Evolutionary conservation across 2,113 vertebrate species (phyloP).

Genomic region (Brienomyrus brachyistius): DNA sequence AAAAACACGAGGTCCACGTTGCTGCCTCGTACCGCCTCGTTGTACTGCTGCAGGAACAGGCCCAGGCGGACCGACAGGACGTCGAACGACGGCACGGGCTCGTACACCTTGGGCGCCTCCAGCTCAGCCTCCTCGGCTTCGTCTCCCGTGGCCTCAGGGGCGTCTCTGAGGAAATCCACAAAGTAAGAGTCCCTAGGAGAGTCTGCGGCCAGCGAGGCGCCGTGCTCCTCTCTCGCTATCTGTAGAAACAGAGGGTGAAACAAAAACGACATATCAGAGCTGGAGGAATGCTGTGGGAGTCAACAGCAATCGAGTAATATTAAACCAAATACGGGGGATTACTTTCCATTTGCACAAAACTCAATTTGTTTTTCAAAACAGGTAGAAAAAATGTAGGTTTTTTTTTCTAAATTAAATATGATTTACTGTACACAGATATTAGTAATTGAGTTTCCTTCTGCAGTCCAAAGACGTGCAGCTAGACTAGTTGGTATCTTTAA

Average conservation of each 20-base stretch:
- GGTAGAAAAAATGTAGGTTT: not conserved
- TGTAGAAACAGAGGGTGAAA: slow-evolving; percentile 28
- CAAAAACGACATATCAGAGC: not conserved
- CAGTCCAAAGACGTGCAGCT: no score
- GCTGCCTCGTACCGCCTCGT: slow-evolving; percentile 64
- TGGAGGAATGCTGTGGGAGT: not conserved
- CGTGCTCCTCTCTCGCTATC: slow-evolving; percentile 62
- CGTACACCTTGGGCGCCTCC: slow-evolving; percentile 71
- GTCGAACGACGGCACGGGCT: slow-evolving; percentile 63
- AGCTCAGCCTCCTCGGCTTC: slow-evolving; percentile 63
- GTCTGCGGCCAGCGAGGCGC: slow-evolving; percentile 46
- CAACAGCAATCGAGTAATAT: not conserved
- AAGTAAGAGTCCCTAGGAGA: slow-evolving; percentile 57
- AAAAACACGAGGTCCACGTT: slow-evolving; percentile 78
- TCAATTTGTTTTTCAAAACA: not conserved
- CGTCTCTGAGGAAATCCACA: slow-evolving; percentile 73
- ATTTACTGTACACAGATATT: no score
- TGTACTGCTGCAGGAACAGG: slow-evolving; percentile 66
- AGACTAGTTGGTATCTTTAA: no score
- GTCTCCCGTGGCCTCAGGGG: slow-evolving; percentile 62
- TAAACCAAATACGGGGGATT: not conserved
- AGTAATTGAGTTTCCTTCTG: no score
- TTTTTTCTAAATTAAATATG: not conserved
- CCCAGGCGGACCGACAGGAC: slow-evolving; percentile 57
- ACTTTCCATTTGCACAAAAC: not conserved